Percentiles rank a stretch among this genome's conserved stretches.
phyloP scores from a whole-genome alignment of 2,797 vertebrate genomes.

The Sebastes kiyomatsui region DNA sequence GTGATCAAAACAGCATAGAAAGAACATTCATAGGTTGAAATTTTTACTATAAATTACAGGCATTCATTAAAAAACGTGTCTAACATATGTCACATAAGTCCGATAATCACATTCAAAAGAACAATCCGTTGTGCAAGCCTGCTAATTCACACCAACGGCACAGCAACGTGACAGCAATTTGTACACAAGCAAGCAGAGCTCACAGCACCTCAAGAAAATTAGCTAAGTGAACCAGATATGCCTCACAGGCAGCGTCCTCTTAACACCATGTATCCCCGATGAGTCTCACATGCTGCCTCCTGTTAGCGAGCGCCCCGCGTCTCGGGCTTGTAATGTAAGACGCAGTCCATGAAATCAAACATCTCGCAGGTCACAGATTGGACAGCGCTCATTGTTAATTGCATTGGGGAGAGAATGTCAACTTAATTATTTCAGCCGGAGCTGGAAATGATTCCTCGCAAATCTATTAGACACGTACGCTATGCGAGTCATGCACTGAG shows the following conservation, averaged over 20 bases:
- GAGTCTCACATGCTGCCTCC: slow-evolving; percentile 41
- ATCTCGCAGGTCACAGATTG: slow-evolving; percentile 74
- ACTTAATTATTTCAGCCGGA: slow-evolving; percentile 81
- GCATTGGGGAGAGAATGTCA: slow-evolving; percentile 76
- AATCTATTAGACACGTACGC: slow-evolving; percentile 80
- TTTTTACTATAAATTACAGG: background rate
- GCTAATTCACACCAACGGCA: slow-evolving; percentile 26
- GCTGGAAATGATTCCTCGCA: slow-evolving; percentile 73
- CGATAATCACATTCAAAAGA: background rate
- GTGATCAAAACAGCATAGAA: slow-evolving; percentile 22
- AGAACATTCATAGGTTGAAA: background rate
- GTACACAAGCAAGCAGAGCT: slow-evolving; percentile 26
- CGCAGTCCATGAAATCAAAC: slow-evolving; percentile 76
- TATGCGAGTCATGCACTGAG: slow-evolving; percentile 71
- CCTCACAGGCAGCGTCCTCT: slow-evolving; percentile 46
- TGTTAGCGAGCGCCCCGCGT: slow-evolving; percentile 19
- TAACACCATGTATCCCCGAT: slow-evolving; percentile 30
- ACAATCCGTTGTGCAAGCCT: background rate
- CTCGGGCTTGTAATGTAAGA: slow-evolving; percentile 42
- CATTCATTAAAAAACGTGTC: background rate
- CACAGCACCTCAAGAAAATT: slow-evolving; percentile 49
- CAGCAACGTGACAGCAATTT: slow-evolving; percentile 38
- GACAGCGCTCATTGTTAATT: slow-evolving; percentile 75
- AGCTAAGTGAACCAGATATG: slow-evolving; percentile 45
- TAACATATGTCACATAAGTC: background rate